Conservation (phyloP, 1,140 invertebrate genomes). For the Holotrichia oblita region DNA sequence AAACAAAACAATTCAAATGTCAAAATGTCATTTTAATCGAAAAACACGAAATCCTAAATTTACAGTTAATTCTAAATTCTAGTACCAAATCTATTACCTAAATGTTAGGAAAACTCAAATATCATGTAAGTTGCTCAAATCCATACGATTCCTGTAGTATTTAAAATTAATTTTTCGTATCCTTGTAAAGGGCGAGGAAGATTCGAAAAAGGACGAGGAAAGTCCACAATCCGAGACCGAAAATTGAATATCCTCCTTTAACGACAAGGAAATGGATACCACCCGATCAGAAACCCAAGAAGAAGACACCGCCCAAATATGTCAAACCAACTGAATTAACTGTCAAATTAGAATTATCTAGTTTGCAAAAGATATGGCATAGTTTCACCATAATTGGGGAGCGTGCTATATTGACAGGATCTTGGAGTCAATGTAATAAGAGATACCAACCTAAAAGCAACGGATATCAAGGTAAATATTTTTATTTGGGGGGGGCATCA, state of each 20-base stretch:
- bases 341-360: constrained; percentile 52
- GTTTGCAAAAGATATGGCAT: constrained; percentile 54
- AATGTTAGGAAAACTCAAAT: neutral
- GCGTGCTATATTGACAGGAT: constrained; percentile 46
- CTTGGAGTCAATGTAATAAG: constrained; percentile 52
- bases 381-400: constrained; percentile 47
- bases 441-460: constrained; percentile 53
- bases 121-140: neutral
- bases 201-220: neutral
- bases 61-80: constrained; percentile 20
- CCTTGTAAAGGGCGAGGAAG: neutral
- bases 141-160: neutral
- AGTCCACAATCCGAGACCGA: constrained; percentile 21
- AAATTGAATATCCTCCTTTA: constrained; percentile 56
- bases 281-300: constrained; percentile 51
- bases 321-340: constrained; percentile 52
- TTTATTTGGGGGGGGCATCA: too few species aligned
- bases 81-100: neutral
- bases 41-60: constrained; percentile 3
- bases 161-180: neutral
- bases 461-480: constrained; percentile 54
- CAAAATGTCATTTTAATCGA: neutral
- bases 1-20: constrained; percentile 29
- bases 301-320: constrained; percentile 47
- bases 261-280: constrained; percentile 57